A percentile compares a stretch with the other conserved stretches of the same genome.
phyloP scores from a whole-genome alignment of 1,140 invertebrate genomes.

The Papilio aristodemus region DNA sequence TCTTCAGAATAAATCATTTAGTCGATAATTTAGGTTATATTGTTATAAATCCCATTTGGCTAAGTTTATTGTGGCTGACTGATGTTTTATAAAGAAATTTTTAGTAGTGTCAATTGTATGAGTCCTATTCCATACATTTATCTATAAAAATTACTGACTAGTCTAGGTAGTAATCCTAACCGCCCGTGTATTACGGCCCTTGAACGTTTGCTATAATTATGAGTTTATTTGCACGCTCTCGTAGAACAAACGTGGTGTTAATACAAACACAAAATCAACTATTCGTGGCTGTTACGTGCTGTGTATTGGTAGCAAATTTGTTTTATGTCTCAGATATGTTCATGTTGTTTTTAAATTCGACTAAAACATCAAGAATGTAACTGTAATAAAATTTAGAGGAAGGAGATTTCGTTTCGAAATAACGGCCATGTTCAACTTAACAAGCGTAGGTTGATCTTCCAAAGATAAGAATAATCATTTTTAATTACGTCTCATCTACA shows the following conservation, averaged over 20 bases:
- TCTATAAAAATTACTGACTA: too few relatives aligned
- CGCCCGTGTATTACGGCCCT: neutral
- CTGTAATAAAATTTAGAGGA: neutral
- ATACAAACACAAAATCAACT: neutral
- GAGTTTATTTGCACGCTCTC: constrained; percentile 4
- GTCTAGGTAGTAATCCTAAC: neutral
- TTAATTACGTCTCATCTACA: neutral
- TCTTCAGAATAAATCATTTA: too few relatives aligned
- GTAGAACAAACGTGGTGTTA: constrained; percentile 3
- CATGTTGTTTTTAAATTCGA: neutral
- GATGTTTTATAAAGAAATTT: too few relatives aligned
- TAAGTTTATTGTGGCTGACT: too few relatives aligned
- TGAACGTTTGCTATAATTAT: neutral
- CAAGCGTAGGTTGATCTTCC: neutral
- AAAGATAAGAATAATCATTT: neutral
- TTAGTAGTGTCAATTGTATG: too few relatives aligned
- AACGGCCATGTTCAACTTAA: neutral
- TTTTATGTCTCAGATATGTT: neutral
- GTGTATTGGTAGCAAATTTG: neutral
- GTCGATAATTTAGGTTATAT: too few relatives aligned
- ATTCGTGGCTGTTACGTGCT: constrained; percentile 3
- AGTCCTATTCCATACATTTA: too few relatives aligned
- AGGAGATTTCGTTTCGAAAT: neutral
- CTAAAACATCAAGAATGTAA: neutral
- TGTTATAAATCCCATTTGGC: too few relatives aligned